Evolutionary conservation across 1,140 invertebrate genomes (phyloP), one percentile per base, ranked within the genome.

Genomic region (Tyrophagus putrescentiae): DNA sequence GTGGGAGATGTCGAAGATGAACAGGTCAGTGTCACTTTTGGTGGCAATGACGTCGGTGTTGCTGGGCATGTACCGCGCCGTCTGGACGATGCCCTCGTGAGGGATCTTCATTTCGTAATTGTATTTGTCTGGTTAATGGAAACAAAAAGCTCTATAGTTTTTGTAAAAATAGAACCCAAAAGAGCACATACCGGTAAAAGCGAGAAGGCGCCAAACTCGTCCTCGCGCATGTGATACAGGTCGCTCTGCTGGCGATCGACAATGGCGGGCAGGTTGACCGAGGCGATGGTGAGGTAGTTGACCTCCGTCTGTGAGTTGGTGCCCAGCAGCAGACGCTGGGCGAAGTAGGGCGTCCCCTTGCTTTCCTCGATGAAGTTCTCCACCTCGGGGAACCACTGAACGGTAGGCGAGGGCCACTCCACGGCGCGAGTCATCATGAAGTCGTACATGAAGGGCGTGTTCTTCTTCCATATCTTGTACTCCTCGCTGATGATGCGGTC

Each of bases 91-190:
- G 3, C 96, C 96, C 72, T 99, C 96, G 70, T 99, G 96, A 73
- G 98, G 98, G 62, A 99, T 99, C 75, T 98, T 98, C 33, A 99
- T 98, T 74, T 99, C 96, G 67, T 98, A 98, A 72, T 98, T 94
- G 68, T 99, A 98, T 74, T 98, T 99, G 5, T 42, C 56, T 57
- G 27, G n/a, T 13, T 13, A 13, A 39, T 13, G 13, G 36, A 39
- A n/a, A 39, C 13, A 2, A 57, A 42, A 52, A 39, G 29, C 25
- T 56, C 39, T 11, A 7, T 11, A 9, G 7, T 21, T 11, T 11
- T 11, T 21, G 21, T 11, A 34, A 54, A 54, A 5, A 25, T 7
- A 31, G 9, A 36, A n/a, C n/a, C n/a, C 21, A 4, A 28, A 54
- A 6, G 29, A 54, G 5, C 21, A 34, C 28, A 7, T 57, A 57